These are phyloP conservation scores for Coreius guichenoti DNA, from an alignment of 2,797 vertebrate species.

Conservation along the genomic window DNA sequence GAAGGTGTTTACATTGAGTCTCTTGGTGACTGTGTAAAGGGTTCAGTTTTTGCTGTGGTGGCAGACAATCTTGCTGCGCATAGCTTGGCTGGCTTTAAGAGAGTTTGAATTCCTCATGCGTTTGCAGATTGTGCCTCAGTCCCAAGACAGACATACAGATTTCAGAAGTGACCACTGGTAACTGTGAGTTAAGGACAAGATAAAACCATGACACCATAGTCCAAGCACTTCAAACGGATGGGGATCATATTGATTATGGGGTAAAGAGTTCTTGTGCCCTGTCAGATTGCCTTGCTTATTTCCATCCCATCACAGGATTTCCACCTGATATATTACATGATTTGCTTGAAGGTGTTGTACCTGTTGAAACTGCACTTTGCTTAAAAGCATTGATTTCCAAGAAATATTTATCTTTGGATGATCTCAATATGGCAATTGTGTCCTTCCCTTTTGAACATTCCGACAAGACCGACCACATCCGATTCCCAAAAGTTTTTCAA, in stretches of 20 bases:
- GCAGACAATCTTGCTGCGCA: constrained; percentile 59
- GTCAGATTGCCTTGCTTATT: constrained; percentile 54
- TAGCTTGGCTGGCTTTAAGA: constrained; percentile 55
- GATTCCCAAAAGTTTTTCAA: too few relatives aligned
- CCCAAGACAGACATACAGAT: constrained; percentile 31
- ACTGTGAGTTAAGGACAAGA: background rate
- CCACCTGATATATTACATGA: constrained; percentile 36
- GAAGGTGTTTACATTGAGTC: constrained; percentile 41
- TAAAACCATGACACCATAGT: background rate
- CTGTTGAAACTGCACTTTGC: constrained; percentile 53
- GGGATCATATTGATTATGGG: constrained; percentile 20
- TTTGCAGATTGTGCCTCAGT: constrained; percentile 48
- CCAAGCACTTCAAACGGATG: constrained; percentile 14
- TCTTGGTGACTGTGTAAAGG: constrained; percentile 47
- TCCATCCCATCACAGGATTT: constrained; percentile 40
- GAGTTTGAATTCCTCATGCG: constrained; percentile 40
- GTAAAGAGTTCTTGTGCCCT: constrained; percentile 47
- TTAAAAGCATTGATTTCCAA: constrained; percentile 41
- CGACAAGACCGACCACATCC: constrained; percentile 11
- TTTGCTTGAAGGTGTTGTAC: constrained; percentile 55
- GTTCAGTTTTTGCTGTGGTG: constrained; percentile 54
- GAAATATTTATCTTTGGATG: constrained; percentile 36
- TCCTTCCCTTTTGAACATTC: constrained; percentile 37
- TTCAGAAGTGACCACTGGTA: background rate
- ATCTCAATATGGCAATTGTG: constrained; percentile 30